phyloP scores from a whole-genome alignment of 2,888 invertebrate genomes.

The Nomada flava region DNA sequence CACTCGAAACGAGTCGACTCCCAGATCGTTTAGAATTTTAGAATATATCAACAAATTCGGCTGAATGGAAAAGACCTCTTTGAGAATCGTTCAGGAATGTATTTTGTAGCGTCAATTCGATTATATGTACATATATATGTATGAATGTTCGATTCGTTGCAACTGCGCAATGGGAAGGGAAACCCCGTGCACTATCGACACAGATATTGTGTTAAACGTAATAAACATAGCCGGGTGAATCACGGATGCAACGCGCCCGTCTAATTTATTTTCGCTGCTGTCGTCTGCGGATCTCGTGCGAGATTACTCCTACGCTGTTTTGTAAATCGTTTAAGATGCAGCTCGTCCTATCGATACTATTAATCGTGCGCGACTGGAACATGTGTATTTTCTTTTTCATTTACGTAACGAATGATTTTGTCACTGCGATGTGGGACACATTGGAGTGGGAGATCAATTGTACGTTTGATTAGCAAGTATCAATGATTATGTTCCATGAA shows the following conservation, averaged over 20 bases:
- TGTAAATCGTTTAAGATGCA: background rate
- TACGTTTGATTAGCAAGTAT: slow-evolving; percentile 6
- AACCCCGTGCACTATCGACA: background rate
- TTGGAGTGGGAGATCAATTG: background rate
- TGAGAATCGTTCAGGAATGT: background rate
- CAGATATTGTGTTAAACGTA: background rate
- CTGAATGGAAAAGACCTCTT: background rate
- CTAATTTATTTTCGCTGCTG: background rate
- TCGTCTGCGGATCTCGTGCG: background rate
- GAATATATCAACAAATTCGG: background rate
- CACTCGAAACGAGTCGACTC: background rate
- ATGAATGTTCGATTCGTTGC: background rate
- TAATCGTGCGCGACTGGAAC: background rate
- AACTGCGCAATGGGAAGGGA: background rate
- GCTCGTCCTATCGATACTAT: background rate
- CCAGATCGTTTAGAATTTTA: background rate
- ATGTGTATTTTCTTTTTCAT: slow-evolving; percentile 7
- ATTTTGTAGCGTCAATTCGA: background rate
- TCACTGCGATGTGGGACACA: background rate
- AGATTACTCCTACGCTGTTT: no score
- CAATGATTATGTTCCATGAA: slow-evolving; percentile 23
- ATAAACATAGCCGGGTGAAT: slow-evolving; percentile 25
- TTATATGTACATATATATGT: no score
- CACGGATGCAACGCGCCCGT: background rate
- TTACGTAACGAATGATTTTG: slow-evolving; percentile 10